Evolutionary conservation across 2,797 vertebrate species (phyloP).

Genomic region (Holocentrus rufus): DNA sequence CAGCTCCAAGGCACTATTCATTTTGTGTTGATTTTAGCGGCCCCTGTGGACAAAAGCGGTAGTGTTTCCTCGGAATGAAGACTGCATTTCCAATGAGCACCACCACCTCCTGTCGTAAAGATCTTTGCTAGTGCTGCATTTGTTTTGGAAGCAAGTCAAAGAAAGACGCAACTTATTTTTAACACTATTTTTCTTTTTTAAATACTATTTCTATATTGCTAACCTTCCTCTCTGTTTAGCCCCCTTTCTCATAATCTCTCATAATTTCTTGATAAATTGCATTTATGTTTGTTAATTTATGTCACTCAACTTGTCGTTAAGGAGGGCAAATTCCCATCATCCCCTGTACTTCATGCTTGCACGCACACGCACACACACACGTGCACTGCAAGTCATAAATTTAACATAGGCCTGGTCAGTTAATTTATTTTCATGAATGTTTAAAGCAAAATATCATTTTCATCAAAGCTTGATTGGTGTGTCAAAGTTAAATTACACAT

Average conservation of each 20-base stretch:
- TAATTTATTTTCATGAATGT: conserved; percentile 6
- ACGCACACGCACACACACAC: conserved; percentile 5
- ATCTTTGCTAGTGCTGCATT: no score
- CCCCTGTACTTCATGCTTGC: not conserved
- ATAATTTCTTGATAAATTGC: conserved; percentile 14
- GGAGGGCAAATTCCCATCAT: not conserved
- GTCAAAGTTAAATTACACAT: conserved; percentile 15
- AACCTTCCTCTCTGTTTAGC: conserved; percentile 10
- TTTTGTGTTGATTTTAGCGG: no score
- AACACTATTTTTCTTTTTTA: no score
- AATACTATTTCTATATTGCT: no score
- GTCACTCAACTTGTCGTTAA: not conserved
- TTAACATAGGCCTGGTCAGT: conserved; percentile 5
- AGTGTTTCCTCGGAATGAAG: no score
- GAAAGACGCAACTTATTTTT: no score
- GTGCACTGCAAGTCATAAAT: not conserved
- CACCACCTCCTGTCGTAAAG: no score
- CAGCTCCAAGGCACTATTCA: no score
- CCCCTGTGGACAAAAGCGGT: no score
- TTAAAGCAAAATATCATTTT: conserved; percentile 5
- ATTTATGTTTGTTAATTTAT: conserved; percentile 24
- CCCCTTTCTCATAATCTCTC: conserved; percentile 19
- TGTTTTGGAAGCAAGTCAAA: no score
- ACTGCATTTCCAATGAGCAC: no score
- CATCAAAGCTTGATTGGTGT: conserved; percentile 5